A percentile compares a stretch with the other conserved stretches of the same genome.
Evolutionary conservation across 2,888 invertebrate species (phyloP).

Genomic region (Nephrotoma flavescens): DNA sequence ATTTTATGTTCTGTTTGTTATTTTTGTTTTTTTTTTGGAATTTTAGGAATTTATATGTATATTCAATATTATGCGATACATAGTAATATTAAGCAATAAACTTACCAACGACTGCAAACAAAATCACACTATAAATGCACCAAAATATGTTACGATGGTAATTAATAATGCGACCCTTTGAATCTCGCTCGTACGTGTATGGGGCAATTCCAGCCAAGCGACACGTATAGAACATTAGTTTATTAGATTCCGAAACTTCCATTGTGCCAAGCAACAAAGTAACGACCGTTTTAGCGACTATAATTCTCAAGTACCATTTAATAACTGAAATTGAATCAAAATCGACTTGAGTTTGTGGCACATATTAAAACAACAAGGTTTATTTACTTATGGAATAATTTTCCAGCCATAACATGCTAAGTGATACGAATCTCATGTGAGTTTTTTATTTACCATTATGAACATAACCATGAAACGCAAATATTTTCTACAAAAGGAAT

Average conservation of each 20-base stretch:
- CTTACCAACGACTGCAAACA: constrained; percentile 24
- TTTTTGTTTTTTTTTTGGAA: too few relatives aligned
- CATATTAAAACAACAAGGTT: neutral
- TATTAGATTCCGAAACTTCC: constrained; percentile 26
- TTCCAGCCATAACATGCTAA: neutral
- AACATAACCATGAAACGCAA: neutral
- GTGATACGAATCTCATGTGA: neutral
- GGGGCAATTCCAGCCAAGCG: constrained; percentile 27
- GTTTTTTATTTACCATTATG: neutral
- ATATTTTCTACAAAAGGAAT: neutral
- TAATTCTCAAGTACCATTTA: neutral
- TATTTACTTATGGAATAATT: neutral
- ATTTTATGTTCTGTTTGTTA: too few relatives aligned
- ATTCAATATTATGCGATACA: too few relatives aligned
- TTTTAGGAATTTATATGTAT: too few relatives aligned
- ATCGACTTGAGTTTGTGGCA: neutral
- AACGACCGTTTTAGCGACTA: neutral
- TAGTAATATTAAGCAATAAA: neutral
- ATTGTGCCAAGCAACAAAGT: constrained; percentile 14
- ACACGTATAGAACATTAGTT: constrained; percentile 26
- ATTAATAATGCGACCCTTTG: constrained; percentile 20
- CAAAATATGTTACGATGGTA: constrained; percentile 24
- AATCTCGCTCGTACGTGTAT: constrained; percentile 20
- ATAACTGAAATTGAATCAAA: neutral
- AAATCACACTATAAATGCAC: constrained; percentile 21